Base-by-base conservation (phyloP, 2,888 invertebrate species). In the Glaucopsyche alexis region DNA sequence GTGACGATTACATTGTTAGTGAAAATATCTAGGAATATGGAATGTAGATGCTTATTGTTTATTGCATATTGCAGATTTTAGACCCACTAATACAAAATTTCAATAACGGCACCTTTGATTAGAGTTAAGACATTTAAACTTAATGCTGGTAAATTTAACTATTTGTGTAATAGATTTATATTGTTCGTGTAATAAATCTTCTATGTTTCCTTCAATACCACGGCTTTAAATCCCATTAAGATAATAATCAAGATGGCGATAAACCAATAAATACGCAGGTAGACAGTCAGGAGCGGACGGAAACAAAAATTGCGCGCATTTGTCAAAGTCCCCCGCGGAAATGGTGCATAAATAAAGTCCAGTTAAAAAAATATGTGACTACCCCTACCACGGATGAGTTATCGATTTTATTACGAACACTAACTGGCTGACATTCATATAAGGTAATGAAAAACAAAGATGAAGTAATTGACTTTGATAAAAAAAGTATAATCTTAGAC, bases 271-370 rank as follows among this genome's bases (percentile, higher is more conserved):
- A 69, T 55, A 47, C 66, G 50, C 75, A 77, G 77, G 77, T 76
- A 72, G 60, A 73, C 74, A 75, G 71, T 74, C 71, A 70, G 71
- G 65, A 73, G 38, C 75, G 77, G 76, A 77, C 77, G 86, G 86
- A 87, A 85, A 86, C 87, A 85, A 88, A 90, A 89, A 90, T 89
- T 89, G 88, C 86, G 80, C 82, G 82, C 89, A 88, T 91, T 90
- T 89, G 89, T 91, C 91, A 91, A 90, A 90, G 90, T 90, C 89
- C 85, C 83, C 85, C 78, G 82, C 88, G 90, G 91, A 91, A 90
- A 88, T 87, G 87, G 86, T 84, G 88, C 90, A 90, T 91, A 91
- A 91, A 91, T 90, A 90, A 91, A 85, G 88, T 85, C 86, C 87
- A 84, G 88, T 85, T 83, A 83, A 87, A 89, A 87, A 86, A 86